Conservation (phyloP, 2,113 vertebrate genomes). For the Pseudopodoces humilis region DNA sequence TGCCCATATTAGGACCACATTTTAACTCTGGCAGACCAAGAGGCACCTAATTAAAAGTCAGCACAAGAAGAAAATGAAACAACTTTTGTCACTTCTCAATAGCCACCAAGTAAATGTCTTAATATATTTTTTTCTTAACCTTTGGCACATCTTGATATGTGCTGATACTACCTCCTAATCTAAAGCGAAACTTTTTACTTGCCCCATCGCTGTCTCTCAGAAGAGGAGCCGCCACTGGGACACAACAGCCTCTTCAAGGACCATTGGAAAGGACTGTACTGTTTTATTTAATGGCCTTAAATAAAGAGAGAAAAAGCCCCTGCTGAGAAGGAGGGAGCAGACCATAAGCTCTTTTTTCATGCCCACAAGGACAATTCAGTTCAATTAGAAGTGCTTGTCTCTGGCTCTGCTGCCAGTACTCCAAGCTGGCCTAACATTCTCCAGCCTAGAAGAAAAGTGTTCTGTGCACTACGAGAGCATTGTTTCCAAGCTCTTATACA, state of each 20-base stretch:
- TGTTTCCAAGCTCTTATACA: background rate
- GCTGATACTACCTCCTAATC: background rate
- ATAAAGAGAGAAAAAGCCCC: background rate
- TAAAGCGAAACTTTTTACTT: background rate
- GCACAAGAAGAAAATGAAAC: background rate
- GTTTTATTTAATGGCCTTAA: background rate
- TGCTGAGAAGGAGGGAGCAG: background rate
- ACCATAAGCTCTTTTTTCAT: background rate
- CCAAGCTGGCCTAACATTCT: background rate
- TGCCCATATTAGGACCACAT: background rate
- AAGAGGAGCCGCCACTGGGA: background rate
- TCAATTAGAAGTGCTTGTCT: background rate
- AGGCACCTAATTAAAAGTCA: background rate
- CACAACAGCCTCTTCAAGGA: background rate
- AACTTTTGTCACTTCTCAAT: background rate
- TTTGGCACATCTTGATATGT: background rate
- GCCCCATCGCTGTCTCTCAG: background rate
- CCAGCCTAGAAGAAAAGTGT: background rate
- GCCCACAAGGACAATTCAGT: background rate
- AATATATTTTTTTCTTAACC: background rate
- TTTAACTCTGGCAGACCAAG: background rate
- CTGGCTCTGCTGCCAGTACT: background rate
- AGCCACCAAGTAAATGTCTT: background rate
- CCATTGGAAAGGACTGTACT: background rate
- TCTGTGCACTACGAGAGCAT: accelerated